Evolutionary conservation across 1,140 invertebrate species (phyloP), one percentile per base, ranked within the genome.

Genomic region (Bombus picipes): DNA sequence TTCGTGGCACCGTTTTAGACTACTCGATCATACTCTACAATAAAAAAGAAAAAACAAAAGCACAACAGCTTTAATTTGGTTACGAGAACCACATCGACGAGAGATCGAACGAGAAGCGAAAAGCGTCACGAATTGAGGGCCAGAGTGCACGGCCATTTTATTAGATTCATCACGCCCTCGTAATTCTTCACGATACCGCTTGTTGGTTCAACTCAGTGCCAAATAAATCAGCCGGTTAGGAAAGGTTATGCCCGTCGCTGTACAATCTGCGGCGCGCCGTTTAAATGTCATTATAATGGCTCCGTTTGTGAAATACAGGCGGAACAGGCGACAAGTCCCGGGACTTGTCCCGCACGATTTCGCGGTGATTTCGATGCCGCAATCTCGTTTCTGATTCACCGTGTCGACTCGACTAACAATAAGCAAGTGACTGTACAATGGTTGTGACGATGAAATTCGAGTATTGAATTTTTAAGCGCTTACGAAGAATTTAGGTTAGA

Each of bases 281-380:
- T 91, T 89, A 91, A 91, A 91, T 91, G 90, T 88, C 90, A 91
- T 91, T 87, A 91, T 91, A 91, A 91, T 87, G 90, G 89, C 72
- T 80, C 32, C 72, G 80, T 81, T 87, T 78, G 89, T 91, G 81
- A 91, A 91, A 89, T 86, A 87, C 87, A 78, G 75, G 83, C 83
- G 82, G 72, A 74, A 79, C 53, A 65, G 43, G 22, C 62, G 70
- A 76, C 74, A 66, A 59, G 62, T 81, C 22, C 25, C 18, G 74
- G 25, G 80, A 62, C 81, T 76, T 72, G 73, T 53, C 57, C 68
- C 70, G 43, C 80, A 68, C 78, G 83, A 73, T 66, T 57, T 65
- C 83, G 12, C 32, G 34, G 78, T 43, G 83, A 81, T 73, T 85
- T 74, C 83, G 43, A 79, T 79, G 39, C 75, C 83, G 32, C 71